Evolutionary conservation across 64 coral and sea anemone genomes (phyloP), one percentile per base, ranked within the genome.

Genomic region (Montipora foliosa): DNA sequence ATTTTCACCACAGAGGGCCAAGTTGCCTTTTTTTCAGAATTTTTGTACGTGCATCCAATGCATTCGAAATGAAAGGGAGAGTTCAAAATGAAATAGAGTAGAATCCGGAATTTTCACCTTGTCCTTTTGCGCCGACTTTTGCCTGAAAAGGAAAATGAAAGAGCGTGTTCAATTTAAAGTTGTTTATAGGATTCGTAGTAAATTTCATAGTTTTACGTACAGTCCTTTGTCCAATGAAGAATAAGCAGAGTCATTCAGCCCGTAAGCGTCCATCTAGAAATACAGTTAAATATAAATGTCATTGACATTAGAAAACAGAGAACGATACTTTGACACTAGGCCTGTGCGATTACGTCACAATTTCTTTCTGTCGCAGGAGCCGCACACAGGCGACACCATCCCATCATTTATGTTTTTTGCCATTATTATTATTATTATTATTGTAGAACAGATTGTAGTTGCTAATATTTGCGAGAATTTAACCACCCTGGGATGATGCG

Each of bases 121-220:
- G n/a, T 98, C 96, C 52, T 91, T 98, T 50, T 94, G 93, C 17
- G 82, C 93, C 64, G 93, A 90, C 77, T 95, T 98, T 74, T 86
- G 75, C 17, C 96, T 98, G 48, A 29, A 88, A 83, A 80, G 51
- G 66, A 84, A 88, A 37, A 49, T 61, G 7, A 75, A 75, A 29
- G 49, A 16, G 8, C 5, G 57, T 55, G 70, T 19, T 68, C 5
- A 22, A 47, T 6, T n/a, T 5, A 61, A 75, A 92, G 37, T 37
- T 37, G 37, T 37, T 37, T 37, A 37, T 37, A 37, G 37, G 37
- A 37, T 37, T 37, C 37, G 37, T 37, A 53, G 29, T 68, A 53
- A 4, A 81, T 19, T 85, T 12, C 7, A 7, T 22, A 47, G 17
- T 29, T 64, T 44, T 74, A 91, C 95, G 91, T 81, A 97, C 95